Evolutionary conservation across 2,113 vertebrate species (phyloP).

Genomic region (Lutjanus erythropterus): DNA sequence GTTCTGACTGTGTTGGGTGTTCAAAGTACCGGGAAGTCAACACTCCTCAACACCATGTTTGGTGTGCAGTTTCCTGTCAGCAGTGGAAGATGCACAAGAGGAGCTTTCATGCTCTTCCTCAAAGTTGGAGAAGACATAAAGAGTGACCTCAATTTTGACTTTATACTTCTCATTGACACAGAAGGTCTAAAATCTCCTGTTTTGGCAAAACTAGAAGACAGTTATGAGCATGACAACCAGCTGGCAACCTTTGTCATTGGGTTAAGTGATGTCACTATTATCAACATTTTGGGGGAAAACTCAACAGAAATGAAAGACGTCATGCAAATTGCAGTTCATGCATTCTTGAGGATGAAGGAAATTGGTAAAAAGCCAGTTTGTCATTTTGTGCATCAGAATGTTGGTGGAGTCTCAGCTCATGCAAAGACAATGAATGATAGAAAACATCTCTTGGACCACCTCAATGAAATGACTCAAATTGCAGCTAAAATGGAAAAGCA

Average conservation of each 20-base stretch:
- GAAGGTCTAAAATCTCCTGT: conserved; percentile 71
- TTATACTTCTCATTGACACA: conserved; percentile 75
- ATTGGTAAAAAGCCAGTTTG: conserved; percentile 81
- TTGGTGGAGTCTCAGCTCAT: conserved; percentile 75
- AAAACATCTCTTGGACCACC: conserved; percentile 72
- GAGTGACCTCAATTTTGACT: conserved; percentile 72
- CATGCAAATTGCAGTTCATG: conserved; percentile 70
- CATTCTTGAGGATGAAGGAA: conserved; percentile 75
- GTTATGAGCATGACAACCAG: conserved; percentile 82
- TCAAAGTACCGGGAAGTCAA: conserved; percentile 84
- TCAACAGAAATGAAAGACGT: conserved; percentile 70
- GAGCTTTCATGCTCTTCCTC: conserved; percentile 79
- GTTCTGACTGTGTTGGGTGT: conserved; percentile 78
- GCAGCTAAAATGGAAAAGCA: conserved; percentile 79
- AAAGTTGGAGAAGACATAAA: conserved; percentile 61
- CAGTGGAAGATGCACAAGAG: conserved; percentile 82
- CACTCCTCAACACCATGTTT: conserved; percentile 90
- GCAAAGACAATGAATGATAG: conserved; percentile 72
- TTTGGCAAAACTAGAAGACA: conserved; percentile 59
- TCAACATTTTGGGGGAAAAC: conserved; percentile 80
- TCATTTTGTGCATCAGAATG: conserved; percentile 86
- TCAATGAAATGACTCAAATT: conserved; percentile 77
- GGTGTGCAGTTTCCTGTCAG: conserved; percentile 86
- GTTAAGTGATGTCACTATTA: conserved; percentile 83
- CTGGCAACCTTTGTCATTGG: conserved; percentile 86